A percentile compares a stretch with the other conserved stretches of the same genome.
Conservation (phyloP, 2,113 vertebrate genomes). For the Sprattus sprattus region DNA sequence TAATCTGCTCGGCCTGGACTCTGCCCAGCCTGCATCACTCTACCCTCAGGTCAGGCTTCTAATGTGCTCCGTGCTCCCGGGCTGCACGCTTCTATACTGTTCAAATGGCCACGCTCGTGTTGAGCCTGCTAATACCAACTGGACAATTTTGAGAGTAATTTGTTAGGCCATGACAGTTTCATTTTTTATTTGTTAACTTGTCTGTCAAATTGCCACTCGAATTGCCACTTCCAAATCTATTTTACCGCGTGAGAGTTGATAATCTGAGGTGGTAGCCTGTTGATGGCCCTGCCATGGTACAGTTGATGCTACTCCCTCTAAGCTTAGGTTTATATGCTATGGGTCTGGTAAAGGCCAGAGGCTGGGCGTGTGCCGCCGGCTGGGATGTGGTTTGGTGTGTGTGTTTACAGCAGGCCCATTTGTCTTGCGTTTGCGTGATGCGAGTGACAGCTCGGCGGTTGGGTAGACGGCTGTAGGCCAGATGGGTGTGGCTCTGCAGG, state of each 20-base stretch:
- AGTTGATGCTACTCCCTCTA: neutral
- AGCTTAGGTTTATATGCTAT: neutral
- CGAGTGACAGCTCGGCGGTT: conserved; percentile 1
- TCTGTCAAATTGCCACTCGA: neutral
- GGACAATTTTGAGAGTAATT: neutral
- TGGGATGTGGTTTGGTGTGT: neutral
- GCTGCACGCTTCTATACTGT: neutral
- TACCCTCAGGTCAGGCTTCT: neutral
- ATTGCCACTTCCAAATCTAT: neutral
- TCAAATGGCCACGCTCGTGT: neutral
- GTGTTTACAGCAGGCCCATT: neutral
- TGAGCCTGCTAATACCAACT: neutral
- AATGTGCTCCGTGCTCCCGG: neutral
- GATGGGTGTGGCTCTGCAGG: neutral
- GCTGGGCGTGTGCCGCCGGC: neutral
- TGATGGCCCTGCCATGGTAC: neutral
- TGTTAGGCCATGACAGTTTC: neutral
- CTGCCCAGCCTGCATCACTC: neutral
- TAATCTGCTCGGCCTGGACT: conserved; percentile 56
- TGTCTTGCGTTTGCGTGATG: conserved; percentile 2
- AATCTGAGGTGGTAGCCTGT: neutral
- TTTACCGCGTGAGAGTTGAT: neutral
- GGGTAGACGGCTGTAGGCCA: neutral
- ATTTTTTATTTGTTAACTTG: neutral
- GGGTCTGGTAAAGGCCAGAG: neutral